Evolutionary conservation across 2,888 invertebrate genomes (phyloP).

Genomic region (Euproctis similis): DNA sequence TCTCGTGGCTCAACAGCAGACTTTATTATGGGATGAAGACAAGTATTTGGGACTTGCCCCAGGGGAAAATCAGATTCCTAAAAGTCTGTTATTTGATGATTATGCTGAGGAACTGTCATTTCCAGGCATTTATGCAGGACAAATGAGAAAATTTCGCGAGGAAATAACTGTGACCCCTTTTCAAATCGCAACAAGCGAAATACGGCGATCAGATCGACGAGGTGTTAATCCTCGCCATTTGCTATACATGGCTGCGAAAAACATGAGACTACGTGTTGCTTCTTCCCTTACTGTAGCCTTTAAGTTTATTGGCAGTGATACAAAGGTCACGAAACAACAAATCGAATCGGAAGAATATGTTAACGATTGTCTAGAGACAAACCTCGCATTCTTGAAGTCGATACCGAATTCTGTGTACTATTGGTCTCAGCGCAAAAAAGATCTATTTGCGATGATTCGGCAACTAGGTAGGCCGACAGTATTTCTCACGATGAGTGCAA

Average conservation of each 20-base stretch:
- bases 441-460: constrained; percentile 28
- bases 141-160: constrained; percentile 3
- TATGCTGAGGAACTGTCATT: constrained; percentile 45
- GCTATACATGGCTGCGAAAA: constrained; percentile 37
- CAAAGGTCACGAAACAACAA: background rate
- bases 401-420: background rate
- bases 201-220: constrained; percentile 31
- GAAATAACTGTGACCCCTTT: constrained; percentile 3
- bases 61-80: constrained; percentile 14
- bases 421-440: constrained; percentile 14
- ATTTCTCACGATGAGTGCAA: constrained; percentile 33
- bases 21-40: constrained; percentile 27
- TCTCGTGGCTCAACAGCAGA: constrained; percentile 14
- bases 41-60: constrained; percentile 22
- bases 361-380: constrained; percentile 14
- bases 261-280: constrained; percentile 17
- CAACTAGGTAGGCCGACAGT: constrained; percentile 31
- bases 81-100: constrained; percentile 32
- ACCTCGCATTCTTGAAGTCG: constrained; percentile 28
- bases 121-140: constrained; percentile 25
- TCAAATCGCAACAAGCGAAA: constrained; percentile 2
- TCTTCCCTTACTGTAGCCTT: background rate
- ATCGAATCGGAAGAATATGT: constrained; percentile 15
- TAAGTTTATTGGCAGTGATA: background rate
- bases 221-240: constrained; percentile 26